Conservation (phyloP, 2,888 invertebrate species). For the Diachrysia chrysitis region DNA sequence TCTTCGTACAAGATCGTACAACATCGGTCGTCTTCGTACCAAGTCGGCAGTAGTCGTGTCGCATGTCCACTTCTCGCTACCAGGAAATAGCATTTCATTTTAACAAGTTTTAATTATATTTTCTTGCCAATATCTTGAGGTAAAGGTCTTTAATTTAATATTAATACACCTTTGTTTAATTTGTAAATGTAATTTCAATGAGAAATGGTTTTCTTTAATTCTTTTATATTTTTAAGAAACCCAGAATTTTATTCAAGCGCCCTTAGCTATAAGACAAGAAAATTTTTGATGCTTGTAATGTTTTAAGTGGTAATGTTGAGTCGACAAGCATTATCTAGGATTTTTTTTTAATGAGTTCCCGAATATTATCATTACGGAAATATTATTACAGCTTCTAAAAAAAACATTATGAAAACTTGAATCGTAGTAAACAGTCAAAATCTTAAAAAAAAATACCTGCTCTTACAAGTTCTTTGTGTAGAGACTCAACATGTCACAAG, state of each 20-base stretch:
- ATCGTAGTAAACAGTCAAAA: no score
- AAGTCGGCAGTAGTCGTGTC: not conserved
- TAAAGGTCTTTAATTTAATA: not conserved
- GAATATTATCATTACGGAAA: no score
- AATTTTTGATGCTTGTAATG: no score
- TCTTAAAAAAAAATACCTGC: no score
- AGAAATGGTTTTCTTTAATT: not conserved
- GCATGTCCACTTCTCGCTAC: not conserved
- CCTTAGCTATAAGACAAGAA: no score
- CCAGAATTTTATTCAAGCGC: no score
- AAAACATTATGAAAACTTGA: no score
- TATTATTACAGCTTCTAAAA: no score
- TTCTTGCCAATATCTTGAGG: not conserved
- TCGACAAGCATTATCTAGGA: no score
- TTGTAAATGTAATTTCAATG: not conserved
- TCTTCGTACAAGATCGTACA: not conserved
- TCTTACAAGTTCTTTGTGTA: no score
- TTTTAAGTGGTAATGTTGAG: no score
- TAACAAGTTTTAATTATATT: not conserved
- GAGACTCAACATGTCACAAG: not conserved
- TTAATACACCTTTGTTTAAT: not conserved
- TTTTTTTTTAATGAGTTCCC: no score
- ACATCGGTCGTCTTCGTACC: constrained; percentile 46
- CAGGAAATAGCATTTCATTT: not conserved
- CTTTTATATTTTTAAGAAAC: not conserved